Base-by-base conservation (phyloP, 1,140 invertebrate species). In the Lysiphlebus fabarum region DNA sequence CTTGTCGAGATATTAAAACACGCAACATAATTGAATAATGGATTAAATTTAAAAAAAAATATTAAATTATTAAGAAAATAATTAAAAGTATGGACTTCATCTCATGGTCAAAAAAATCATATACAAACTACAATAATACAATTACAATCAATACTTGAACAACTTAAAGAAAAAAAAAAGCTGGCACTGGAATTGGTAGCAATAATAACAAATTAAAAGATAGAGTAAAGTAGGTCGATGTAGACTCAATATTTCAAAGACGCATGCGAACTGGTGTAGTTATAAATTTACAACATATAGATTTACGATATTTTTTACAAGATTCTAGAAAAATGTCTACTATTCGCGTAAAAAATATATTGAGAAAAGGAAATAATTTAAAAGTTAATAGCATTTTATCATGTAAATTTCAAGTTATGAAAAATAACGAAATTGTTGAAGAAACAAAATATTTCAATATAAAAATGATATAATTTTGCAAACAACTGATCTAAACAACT, bases 391-490 rank as follows among this genome's bases (percentile, higher is more conserved):
- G 51, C 0, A 49, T 50, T 38, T 43, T 64, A 4, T 34, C 40
- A 1, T 58, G 59, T 11, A 58, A 51, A 55, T 64, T 62, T 53
- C 36, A 58, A 45, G 53, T 47, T 33, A n/a, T 47, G 17, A 61
- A 64, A 51, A 26, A 17, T 26, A 53, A 36, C 38, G 47, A 51
- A 42, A 41, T 12, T 1, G 36, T 49, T 17, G 34, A 55, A 36
- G 63, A 56, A 12, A 47, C 54, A 8, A 64, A 64, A 59, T 56
- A 41, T 37, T 64, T 66, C 11, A 59, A 51, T 11, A 64, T 62
- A 7, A 50, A 53, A 66, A 62, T 45, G 33, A 42, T 14, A 26
- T 58, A 0, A 62, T 64, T 53, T 12, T 62, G 8, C 56, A 41
- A 7, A 38, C 55, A 12, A 62, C 62, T 5, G 17, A 66, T 44